phyloP scores from a whole-genome alignment of 2,797 vertebrate genomes.

The Danionella dracula region DNA sequence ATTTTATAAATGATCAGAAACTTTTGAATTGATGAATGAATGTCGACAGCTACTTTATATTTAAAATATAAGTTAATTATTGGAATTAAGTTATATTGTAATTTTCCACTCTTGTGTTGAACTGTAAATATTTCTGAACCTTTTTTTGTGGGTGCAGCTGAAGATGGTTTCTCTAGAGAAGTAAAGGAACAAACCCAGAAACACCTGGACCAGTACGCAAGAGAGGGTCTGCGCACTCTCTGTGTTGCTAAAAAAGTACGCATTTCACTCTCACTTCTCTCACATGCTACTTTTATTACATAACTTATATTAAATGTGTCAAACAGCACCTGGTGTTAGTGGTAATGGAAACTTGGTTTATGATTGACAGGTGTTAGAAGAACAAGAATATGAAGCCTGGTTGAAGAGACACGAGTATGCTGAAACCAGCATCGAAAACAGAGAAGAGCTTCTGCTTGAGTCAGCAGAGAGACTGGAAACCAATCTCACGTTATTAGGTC shows the following conservation, averaged over 20 bases:
- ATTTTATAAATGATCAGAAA: too few relatives aligned
- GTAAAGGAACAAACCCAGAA: conserved; percentile 78
- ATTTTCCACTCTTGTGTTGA: too few relatives aligned
- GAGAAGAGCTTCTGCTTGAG: conserved; percentile 82
- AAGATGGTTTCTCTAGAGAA: conserved; percentile 16
- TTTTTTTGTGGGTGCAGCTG: conserved; percentile 24
- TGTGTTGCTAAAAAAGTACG: conserved; percentile 89
- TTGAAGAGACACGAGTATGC: conserved; percentile 77
- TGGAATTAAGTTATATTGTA: too few relatives aligned
- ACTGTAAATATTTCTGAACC: neutral
- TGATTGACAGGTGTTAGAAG: conserved; percentile 66
- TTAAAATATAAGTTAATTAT: too few relatives aligned
- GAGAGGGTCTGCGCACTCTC: conserved; percentile 85
- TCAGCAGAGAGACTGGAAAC: conserved; percentile 82
- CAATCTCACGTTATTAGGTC: conserved; percentile 84
- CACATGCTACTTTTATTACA: neutral
- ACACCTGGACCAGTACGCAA: conserved; percentile 85
- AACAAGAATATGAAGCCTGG: conserved; percentile 84
- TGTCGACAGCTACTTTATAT: too few relatives aligned
- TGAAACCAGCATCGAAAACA: conserved; percentile 87
- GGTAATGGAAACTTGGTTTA: neutral
- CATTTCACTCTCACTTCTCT: conserved; percentile 17
- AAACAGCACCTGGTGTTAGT: neutral
- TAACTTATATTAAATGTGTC: neutral
- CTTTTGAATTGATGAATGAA: too few relatives aligned